These are phyloP conservation scores for Apteryx owenii DNA, from an alignment of 2,113 vertebrate genomes.

Conservation along the genomic window DNA sequence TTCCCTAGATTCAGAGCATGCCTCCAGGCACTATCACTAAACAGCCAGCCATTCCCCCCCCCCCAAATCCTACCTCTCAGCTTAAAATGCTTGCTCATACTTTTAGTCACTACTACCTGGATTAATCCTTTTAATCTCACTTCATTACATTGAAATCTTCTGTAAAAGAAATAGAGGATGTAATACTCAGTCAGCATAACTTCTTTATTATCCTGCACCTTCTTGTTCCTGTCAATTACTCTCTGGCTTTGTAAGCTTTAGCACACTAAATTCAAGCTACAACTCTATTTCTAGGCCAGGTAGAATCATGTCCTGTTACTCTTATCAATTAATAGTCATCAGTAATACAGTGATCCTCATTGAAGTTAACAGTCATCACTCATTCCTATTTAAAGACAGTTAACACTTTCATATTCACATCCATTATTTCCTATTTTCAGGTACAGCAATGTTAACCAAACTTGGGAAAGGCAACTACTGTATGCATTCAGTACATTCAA, in stretches of 20 bases:
- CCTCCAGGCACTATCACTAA: neutral
- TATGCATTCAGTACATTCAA: neutral
- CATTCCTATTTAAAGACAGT: neutral
- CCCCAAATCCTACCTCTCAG: neutral
- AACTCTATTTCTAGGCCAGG: neutral
- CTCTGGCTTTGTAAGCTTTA: neutral
- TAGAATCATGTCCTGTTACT: neutral
- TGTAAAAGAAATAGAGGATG: too few species aligned
- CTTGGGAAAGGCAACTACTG: neutral
- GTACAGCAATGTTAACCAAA: neutral
- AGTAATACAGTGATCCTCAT: neutral
- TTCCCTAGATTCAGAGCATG: neutral
- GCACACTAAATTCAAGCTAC: neutral
- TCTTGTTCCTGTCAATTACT: neutral
- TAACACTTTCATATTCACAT: neutral
- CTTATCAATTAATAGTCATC: neutral
- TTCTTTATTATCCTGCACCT: neutral
- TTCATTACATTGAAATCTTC: neutral
- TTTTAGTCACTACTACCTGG: neutral
- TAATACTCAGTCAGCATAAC: neutral
- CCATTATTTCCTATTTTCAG: neutral
- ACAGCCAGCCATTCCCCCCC: neutral
- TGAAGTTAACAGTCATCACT: neutral
- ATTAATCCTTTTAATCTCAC: neutral
- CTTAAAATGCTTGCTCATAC: neutral